Conservation (phyloP, 2,888 invertebrate genomes). For the Opisthograptis luteolata region DNA sequence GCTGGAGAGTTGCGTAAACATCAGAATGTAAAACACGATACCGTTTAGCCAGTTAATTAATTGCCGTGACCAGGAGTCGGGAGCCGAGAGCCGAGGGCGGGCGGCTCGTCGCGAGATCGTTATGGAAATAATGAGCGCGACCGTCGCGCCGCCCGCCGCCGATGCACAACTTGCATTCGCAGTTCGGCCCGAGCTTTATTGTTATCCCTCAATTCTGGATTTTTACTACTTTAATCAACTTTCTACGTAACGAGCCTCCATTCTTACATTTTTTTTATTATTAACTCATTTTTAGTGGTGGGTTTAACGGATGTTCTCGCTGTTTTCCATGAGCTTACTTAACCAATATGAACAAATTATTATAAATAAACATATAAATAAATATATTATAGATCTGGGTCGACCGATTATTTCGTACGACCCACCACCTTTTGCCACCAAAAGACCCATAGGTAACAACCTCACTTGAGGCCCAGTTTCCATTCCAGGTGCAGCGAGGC, state of each 20-base stretch:
- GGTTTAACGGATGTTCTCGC: not conserved
- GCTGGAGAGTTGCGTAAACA: constrained; percentile 80
- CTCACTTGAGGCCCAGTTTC: no score
- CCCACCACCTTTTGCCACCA: no score
- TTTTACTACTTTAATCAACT: constrained; percentile 59
- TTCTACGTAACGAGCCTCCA: constrained; percentile 34
- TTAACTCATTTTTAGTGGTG: constrained; percentile 1
- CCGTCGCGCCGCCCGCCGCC: constrained; percentile 48
- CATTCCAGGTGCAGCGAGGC: no score
- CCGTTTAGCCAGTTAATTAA: constrained; percentile 83
- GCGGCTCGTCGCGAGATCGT: constrained; percentile 71
- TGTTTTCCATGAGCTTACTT: not conserved
- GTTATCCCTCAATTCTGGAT: constrained; percentile 55
- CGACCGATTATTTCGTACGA: no score
- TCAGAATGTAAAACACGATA: constrained; percentile 81
- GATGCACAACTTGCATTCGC: constrained; percentile 63
- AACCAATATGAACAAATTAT: no score
- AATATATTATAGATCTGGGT: no score
- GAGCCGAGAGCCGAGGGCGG: constrained; percentile 49
- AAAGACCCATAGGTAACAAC: no score
- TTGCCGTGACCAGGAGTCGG: constrained; percentile 71
- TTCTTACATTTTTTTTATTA: constrained; percentile 32
- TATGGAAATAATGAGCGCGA: constrained; percentile 79
- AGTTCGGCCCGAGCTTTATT: constrained; percentile 60
- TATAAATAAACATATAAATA: no score